Conservation (phyloP, 2,888 invertebrate genomes). For the Plebejus melissa region DNA sequence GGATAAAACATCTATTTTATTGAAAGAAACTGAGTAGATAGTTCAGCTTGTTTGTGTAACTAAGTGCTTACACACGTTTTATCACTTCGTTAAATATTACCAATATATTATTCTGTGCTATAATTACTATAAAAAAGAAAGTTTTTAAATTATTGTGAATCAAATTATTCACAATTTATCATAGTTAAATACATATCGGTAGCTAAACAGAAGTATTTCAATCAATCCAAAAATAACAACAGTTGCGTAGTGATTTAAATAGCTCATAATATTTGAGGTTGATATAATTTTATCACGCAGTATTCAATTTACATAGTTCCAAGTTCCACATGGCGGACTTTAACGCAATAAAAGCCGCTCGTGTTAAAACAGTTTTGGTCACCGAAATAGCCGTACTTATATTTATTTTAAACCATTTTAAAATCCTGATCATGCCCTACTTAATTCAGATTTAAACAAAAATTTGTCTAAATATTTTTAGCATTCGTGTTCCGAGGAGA, state of each 20-base stretch:
- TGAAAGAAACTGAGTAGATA: background rate
- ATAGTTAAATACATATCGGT: background rate
- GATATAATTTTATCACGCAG: background rate
- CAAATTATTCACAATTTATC: too few species aligned
- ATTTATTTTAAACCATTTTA: background rate
- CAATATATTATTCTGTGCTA: too few species aligned
- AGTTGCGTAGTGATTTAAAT: background rate
- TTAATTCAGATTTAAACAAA: too few species aligned
- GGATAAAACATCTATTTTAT: background rate
- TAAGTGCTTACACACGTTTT: too few species aligned
- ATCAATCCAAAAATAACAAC: background rate
- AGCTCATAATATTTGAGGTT: too few species aligned
- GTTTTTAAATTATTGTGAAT: too few species aligned
- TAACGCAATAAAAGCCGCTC: background rate
- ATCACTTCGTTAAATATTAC: too few species aligned
- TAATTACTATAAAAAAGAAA: too few species aligned
- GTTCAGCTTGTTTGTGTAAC: too few species aligned
- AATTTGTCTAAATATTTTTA: too few species aligned
- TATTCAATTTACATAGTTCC: background rate
- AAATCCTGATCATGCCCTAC: background rate
- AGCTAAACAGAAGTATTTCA: background rate
- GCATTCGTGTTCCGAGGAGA: too few species aligned
- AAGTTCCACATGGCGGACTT: background rate
- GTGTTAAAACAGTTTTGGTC: background rate
- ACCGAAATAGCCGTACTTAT: background rate